A percentile compares a stretch with the other conserved stretches of the same genome.
Conservation (phyloP, 1,140 invertebrate species). For the Trichonephila inaurata region DNA sequence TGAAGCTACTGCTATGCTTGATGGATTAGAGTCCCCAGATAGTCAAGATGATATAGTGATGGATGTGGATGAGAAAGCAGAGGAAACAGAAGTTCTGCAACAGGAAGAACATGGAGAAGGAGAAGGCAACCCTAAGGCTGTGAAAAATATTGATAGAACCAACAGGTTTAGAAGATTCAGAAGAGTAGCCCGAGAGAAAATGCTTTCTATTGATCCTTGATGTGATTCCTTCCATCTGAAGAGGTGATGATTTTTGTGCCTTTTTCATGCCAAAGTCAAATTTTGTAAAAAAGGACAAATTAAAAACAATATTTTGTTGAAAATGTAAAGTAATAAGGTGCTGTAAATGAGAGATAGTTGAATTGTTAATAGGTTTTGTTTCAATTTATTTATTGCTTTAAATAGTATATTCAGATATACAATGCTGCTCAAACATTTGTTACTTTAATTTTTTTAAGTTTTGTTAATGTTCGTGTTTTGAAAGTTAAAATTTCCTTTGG, state of each 20-base stretch:
- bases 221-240: slow-evolving; percentile 6
- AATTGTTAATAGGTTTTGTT: neutral
- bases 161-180: neutral
- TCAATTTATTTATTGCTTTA: neutral
- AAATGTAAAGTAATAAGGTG: slow-evolving; percentile 30
- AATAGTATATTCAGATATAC: neutral
- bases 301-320: neutral
- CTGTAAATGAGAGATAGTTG: slow-evolving; percentile 17
- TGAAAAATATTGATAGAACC: neutral
- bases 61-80: slow-evolving; percentile 78
- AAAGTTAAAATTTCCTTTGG: too few relatives aligned
- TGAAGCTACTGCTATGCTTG: slow-evolving; percentile 82
- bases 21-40: slow-evolving; percentile 80
- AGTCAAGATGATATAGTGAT: slow-evolving; percentile 78
- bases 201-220: neutral
- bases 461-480: too few relatives aligned
- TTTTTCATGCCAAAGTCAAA: slow-evolving; percentile 69
- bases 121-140: neutral
- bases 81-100: neutral
- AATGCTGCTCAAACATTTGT: neutral
- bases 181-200: neutral
- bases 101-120: too few relatives aligned
- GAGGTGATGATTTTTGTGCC: slow-evolving; percentile 51
- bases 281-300: slow-evolving; percentile 39
- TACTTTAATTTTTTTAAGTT: too few relatives aligned